Evolutionary conservation across 2,888 invertebrate genomes (phyloP).

Genomic region (Caenorhabditis sinica): DNA sequence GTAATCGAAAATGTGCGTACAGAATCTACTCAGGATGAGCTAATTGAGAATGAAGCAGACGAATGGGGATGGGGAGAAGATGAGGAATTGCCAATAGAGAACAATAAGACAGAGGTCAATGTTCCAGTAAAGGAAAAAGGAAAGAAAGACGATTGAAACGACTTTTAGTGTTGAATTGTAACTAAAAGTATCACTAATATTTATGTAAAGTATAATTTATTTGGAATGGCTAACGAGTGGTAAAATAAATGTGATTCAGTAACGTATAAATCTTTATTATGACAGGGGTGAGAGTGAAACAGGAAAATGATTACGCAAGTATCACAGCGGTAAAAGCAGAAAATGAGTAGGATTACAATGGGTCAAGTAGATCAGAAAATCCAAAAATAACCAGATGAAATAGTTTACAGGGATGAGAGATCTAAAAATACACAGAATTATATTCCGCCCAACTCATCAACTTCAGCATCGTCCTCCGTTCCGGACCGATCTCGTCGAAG

Average conservation of each 20-base stretch:
- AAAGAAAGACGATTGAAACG: constrained; percentile 41
- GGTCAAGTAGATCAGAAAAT: constrained; percentile 39
- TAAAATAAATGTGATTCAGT: background rate
- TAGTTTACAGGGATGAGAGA: constrained; percentile 33
- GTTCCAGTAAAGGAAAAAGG: constrained; percentile 27
- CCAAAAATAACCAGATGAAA: constrained; percentile 19
- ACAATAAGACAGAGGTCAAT: background rate
- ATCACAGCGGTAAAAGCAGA: constrained; percentile 45
- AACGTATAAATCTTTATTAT: constrained; percentile 42
- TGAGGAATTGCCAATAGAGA: background rate
- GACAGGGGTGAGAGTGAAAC: constrained; percentile 35
- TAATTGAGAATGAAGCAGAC: constrained; percentile 18
- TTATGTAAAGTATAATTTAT: constrained; percentile 36
- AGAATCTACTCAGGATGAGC: constrained; percentile 15
- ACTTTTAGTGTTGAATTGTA: background rate
- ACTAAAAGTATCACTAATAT: constrained; percentile 11
- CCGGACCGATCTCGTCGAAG: constrained; percentile 51
- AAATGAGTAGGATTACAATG: constrained; percentile 20
- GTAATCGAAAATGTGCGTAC: constrained; percentile 4
- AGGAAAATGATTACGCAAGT: constrained; percentile 37
- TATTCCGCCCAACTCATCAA: constrained; percentile 62
- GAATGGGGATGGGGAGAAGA: constrained; percentile 56
- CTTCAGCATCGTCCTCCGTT: constrained; percentile 49
- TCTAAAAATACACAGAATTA: constrained; percentile 24
- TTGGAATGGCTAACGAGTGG: constrained; percentile 43